Evolutionary conservation across 2,888 invertebrate species (phyloP).

Genomic region (Drosophila nr. medialis): DNA sequence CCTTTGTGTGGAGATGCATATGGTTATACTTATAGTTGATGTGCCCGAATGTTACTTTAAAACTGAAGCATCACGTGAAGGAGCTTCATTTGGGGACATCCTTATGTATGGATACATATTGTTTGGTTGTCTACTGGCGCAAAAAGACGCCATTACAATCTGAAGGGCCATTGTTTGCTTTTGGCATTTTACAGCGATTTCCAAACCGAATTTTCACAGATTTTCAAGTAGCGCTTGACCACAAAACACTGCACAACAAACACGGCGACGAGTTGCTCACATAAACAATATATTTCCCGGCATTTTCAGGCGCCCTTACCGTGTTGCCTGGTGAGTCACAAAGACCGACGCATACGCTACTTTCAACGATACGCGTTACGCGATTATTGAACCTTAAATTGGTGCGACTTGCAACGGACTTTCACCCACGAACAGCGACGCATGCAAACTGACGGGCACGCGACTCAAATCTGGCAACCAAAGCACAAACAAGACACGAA

Average conservation of each 20-base stretch:
- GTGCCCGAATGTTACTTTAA: slow-evolving; percentile 16
- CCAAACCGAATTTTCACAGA: slow-evolving; percentile 50
- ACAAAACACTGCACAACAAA: slow-evolving; percentile 36
- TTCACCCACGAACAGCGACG: slow-evolving; percentile 70
- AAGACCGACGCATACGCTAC: slow-evolving; percentile 42
- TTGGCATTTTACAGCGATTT: slow-evolving; percentile 40
- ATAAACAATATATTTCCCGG: slow-evolving; percentile 59
- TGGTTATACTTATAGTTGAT: slow-evolving; percentile 6
- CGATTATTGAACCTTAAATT: slow-evolving; percentile 17
- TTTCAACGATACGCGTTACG: slow-evolving; percentile 33
- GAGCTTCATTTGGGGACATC: slow-evolving; percentile 21
- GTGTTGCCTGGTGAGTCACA: slow-evolving; percentile 40
- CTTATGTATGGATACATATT: slow-evolving; percentile 32
- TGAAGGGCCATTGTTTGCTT: slow-evolving; percentile 59
- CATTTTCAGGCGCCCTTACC: slow-evolving; percentile 41
- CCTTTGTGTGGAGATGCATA: slow-evolving; percentile 26
- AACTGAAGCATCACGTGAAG: slow-evolving; percentile 9
- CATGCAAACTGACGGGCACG: slow-evolving; percentile 66
- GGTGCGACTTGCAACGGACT: slow-evolving; percentile 43
- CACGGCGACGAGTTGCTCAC: slow-evolving; percentile 30
- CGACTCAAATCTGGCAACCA: slow-evolving; percentile 59
- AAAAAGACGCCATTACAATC: slow-evolving; percentile 57
- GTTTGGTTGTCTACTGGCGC: slow-evolving; percentile 26
- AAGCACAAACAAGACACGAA: slow-evolving; percentile 66
- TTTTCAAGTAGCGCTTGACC: slow-evolving; percentile 62